Evolutionary conservation across 1,140 invertebrate genomes (phyloP).

Genomic region (Drosophila pseudoananassae): DNA sequence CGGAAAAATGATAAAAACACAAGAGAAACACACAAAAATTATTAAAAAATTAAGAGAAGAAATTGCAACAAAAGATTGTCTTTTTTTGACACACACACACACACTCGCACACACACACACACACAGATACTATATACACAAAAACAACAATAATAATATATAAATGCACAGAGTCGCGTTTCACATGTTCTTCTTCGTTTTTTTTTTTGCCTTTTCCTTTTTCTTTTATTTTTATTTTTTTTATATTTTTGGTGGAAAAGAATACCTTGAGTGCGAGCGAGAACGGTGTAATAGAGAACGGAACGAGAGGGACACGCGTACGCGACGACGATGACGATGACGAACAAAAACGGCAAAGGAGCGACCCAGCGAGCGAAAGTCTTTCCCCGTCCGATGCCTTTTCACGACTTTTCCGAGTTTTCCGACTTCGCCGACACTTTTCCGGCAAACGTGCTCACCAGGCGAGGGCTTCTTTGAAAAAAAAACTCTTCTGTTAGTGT

Average conservation of each 20-base stretch:
- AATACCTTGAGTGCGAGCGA: constrained; percentile 9
- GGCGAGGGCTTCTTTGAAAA: background rate
- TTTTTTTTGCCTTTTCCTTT: too few species aligned
- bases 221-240: too few species aligned
- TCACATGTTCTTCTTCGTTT: too few species aligned
- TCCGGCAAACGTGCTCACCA: constrained; percentile 1
- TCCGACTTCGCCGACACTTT: background rate
- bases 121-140: background rate
- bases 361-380: background rate
- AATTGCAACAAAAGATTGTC: constrained; percentile 9
- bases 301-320: background rate
- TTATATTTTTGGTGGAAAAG: background rate
- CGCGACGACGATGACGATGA: constrained; percentile 4
- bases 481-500: background rate
- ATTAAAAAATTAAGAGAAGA: background rate
- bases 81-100: background rate
- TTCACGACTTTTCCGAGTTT: background rate
- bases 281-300: background rate
- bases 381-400: background rate
- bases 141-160: background rate
- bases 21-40: background rate
- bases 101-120: background rate
- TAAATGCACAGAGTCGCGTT: background rate
- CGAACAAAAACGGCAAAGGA: background rate
- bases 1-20: background rate